phyloP scores from a whole-genome alignment of 1,140 invertebrate species.

The Anastrepha obliqua region DNA sequence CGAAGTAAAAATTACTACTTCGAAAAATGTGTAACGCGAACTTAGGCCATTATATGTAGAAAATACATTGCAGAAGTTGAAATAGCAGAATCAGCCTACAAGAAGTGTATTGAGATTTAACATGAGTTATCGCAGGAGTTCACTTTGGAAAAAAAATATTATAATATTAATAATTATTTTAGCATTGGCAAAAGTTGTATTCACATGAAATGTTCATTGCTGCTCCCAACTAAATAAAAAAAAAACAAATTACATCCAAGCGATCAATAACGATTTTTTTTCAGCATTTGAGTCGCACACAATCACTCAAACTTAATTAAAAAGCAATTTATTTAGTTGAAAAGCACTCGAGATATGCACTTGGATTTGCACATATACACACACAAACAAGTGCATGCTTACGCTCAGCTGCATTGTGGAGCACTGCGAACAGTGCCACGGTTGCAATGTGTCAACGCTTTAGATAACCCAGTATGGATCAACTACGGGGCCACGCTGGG shows the following conservation, averaged over 20 bases:
- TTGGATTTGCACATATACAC: not conserved
- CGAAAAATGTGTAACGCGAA: too few relatives aligned
- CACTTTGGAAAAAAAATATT: too few relatives aligned
- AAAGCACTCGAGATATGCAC: not conserved
- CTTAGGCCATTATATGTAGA: too few relatives aligned
- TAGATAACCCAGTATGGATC: constrained; percentile 10
- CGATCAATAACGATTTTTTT: not conserved
- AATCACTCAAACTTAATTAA: constrained; percentile 26
- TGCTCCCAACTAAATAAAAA: not conserved
- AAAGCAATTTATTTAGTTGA: constrained; percentile 34
- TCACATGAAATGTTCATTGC: too few relatives aligned
- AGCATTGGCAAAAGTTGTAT: too few relatives aligned
- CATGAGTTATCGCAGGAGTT: too few relatives aligned
- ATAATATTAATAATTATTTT: too few relatives aligned
- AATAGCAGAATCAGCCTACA: too few relatives aligned
- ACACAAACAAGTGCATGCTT: not conserved
- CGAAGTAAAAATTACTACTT: too few relatives aligned
- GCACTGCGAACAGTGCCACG: not conserved
- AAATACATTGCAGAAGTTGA: too few relatives aligned
- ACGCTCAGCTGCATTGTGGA: not conserved
- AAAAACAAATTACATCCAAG: not conserved
- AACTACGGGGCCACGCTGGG: not conserved
- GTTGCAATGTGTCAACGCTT: constrained; percentile 21
- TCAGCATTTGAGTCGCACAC: not conserved
- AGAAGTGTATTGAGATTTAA: too few relatives aligned